phyloP scores from a whole-genome alignment of 1,140 invertebrate species.

The Pachypeltis micranthus region DNA sequence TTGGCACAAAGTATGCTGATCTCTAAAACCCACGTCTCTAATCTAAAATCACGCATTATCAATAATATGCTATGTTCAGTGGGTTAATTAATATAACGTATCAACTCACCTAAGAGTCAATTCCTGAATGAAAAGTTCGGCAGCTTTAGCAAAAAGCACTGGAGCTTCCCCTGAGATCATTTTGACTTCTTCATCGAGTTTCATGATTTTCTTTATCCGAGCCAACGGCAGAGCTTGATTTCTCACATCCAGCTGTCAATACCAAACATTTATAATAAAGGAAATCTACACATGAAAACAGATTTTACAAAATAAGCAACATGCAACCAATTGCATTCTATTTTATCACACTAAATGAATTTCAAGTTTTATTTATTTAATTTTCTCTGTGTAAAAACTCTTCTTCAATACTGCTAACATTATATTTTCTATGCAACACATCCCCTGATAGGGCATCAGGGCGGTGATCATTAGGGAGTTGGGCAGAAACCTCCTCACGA shows the following conservation, averaged over 20 bases:
- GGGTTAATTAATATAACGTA: too few relatives aligned
- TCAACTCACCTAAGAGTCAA: slow-evolving; percentile 59
- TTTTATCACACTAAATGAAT: background rate
- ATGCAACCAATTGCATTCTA: background rate
- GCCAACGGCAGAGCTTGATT: slow-evolving; percentile 88
- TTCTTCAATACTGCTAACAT: too few relatives aligned
- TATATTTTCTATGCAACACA: too few relatives aligned
- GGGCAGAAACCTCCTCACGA: too few relatives aligned
- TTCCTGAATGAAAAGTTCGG: slow-evolving; percentile 96
- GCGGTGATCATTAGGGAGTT: too few relatives aligned
- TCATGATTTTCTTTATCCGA: slow-evolving; percentile 99
- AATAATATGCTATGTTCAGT: too few relatives aligned
- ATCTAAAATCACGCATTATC: too few relatives aligned
- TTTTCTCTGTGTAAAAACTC: too few relatives aligned
- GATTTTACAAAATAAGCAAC: background rate
- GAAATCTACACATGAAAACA: background rate
- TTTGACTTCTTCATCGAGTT: slow-evolving; percentile 96
- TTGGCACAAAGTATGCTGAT: too few relatives aligned
- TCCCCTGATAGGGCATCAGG: too few relatives aligned
- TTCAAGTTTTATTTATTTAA: background rate
- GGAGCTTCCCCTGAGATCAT: slow-evolving; percentile 99
- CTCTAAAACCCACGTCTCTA: too few relatives aligned
- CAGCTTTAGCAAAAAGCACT: slow-evolving; percentile 62
- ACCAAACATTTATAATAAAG: slow-evolving; percentile 19
- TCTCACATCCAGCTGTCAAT: slow-evolving; percentile 64